A percentile compares a stretch with the other conserved stretches of the same genome.
These are phyloP conservation scores for Stegana nigrithorax DNA, from an alignment of 2,888 invertebrate species.

Conservation along the genomic window DNA sequence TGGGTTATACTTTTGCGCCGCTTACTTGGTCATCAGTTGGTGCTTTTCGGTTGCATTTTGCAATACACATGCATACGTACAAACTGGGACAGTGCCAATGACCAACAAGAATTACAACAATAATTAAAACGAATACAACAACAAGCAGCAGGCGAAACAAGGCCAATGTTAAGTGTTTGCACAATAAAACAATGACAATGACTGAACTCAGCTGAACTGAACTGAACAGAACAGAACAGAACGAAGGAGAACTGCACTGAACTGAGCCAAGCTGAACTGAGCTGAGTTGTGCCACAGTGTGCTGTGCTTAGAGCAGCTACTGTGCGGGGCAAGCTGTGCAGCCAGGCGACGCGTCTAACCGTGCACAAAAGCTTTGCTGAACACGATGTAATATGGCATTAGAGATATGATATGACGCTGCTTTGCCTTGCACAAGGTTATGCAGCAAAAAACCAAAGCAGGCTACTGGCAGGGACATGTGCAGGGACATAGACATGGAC, in stretches of 20 bases:
- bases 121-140: not conserved
- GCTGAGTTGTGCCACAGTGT: not conserved
- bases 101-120: not conserved
- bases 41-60: too few relatives aligned
- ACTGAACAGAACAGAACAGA: not conserved
- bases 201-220: not conserved
- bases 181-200: not conserved
- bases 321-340: not conserved
- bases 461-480: not conserved
- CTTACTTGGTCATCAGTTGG: too few relatives aligned
- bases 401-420: not conserved
- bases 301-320: not conserved
- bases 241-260: not conserved
- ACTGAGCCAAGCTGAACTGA: not conserved
- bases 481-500: not conserved
- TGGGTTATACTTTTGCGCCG: too few relatives aligned
- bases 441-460: too few relatives aligned
- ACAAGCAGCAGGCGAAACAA: not conserved
- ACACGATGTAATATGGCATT: too few relatives aligned
- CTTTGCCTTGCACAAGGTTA: conserved; percentile 5
- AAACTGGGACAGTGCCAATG: not conserved
- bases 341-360: too few relatives aligned
- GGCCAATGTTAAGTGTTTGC: not conserved
- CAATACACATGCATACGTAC: too few relatives aligned
- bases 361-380: too few relatives aligned